Evolutionary conservation across 2,113 vertebrate species (phyloP).

Genomic region (Rutilus rutilus): DNA sequence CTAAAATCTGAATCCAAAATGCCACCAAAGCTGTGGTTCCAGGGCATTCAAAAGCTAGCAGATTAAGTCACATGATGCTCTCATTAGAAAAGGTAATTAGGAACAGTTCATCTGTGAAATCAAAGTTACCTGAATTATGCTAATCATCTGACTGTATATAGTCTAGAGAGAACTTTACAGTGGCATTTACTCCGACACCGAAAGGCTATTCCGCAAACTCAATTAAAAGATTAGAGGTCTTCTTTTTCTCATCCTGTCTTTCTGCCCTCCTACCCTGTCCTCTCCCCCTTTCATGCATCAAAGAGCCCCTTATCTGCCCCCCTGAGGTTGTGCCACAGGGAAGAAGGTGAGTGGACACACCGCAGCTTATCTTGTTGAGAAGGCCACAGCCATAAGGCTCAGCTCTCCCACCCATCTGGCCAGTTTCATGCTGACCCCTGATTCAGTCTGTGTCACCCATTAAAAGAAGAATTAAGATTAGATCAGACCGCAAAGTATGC

Average conservation of each 20-base stretch:
- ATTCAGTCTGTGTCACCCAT: neutral
- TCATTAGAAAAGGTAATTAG: neutral
- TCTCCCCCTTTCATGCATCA: constrained; percentile 56
- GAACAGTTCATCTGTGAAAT: neutral
- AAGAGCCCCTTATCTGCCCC: constrained; percentile 61
- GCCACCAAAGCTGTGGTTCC: neutral
- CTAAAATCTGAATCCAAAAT: neutral
- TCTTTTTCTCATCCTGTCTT: constrained; percentile 56
- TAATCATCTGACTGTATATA: neutral
- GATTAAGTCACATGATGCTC: neutral
- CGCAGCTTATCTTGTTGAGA: constrained; percentile 55
- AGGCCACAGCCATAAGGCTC: constrained; percentile 45
- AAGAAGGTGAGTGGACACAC: constrained; percentile 58
- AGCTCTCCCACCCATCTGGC: constrained; percentile 42
- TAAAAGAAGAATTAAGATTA: constrained; percentile 36
- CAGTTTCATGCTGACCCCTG: constrained; percentile 43
- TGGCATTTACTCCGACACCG: neutral
- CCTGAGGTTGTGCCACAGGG: constrained; percentile 54
- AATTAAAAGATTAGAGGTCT: constrained; percentile 37
- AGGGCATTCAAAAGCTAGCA: neutral
- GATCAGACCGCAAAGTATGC: constrained; percentile 26
- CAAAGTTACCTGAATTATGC: neutral
- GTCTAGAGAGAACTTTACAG: constrained; percentile 18
- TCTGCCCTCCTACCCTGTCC: constrained; percentile 56
- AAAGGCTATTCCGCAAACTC: neutral